Percentiles rank a stretch among this genome's conserved stretches.
Evolutionary conservation across 35 echinoderm and acorn worm species (phyloP).

Genomic region (Apostichopus japonicus): DNA sequence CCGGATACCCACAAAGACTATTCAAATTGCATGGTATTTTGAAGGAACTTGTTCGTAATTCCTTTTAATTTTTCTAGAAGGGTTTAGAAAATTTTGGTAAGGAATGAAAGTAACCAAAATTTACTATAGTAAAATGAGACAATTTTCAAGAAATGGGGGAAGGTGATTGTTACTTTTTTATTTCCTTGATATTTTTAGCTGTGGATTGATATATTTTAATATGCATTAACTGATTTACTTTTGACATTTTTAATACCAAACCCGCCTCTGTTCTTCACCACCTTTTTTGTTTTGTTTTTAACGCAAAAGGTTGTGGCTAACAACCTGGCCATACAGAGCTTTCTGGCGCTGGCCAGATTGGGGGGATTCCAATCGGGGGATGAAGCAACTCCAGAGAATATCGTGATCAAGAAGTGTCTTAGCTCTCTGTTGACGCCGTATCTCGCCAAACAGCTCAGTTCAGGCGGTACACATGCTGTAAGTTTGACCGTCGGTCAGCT

Average conservation of each 20-base stretch:
- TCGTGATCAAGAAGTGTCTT: conserved; percentile 74
- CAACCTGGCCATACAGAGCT: conserved; percentile 74
- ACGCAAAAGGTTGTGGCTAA: conserved; percentile 86
- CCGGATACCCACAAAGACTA: too few relatives aligned
- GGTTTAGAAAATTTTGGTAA: too few relatives aligned
- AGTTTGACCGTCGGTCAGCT: not conserved
- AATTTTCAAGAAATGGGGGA: too few relatives aligned
- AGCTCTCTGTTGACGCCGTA: conserved; percentile 85
- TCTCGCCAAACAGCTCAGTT: conserved; percentile 78
- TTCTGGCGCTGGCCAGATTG: conserved; percentile 77
- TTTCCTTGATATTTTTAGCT: too few relatives aligned
- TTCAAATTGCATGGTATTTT: too few relatives aligned
- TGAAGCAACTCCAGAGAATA: conserved; percentile 81
- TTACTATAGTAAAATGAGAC: too few relatives aligned
- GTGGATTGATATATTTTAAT: not conserved
- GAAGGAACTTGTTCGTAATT: too few relatives aligned
- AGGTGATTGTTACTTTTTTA: too few relatives aligned
- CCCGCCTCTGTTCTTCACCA: not conserved
- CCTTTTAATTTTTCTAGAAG: too few relatives aligned
- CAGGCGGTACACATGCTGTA: conserved; percentile 23
- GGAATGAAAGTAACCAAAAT: too few relatives aligned
- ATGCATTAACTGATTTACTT: not conserved
- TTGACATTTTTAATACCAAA: too few relatives aligned
- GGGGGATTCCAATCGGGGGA: conserved; percentile 70
- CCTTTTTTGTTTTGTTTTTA: not conserved